These are phyloP conservation scores for Hirtodrosophila confusa DNA, from an alignment of 2,888 invertebrate species.

Conservation along the genomic window DNA sequence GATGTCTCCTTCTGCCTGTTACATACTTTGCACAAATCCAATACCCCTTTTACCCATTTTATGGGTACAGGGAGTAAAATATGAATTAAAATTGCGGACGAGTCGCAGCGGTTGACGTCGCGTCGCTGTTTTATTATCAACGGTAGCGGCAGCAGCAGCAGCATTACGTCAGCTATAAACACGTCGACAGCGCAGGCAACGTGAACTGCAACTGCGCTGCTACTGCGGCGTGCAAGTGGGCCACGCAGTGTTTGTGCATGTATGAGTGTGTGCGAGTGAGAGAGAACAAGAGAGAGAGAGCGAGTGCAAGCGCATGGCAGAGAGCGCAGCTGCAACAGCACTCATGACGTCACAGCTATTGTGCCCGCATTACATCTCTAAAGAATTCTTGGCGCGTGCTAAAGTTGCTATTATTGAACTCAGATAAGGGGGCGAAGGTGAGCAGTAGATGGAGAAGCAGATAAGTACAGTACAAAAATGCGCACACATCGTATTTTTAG, in stretches of 20 bases:
- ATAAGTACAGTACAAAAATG: neutral
- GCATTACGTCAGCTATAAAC: constrained; percentile 48
- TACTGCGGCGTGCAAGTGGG: constrained; percentile 48
- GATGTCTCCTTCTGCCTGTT: too few species aligned
- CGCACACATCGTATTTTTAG: constrained; percentile 34
- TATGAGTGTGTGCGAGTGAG: constrained; percentile 5
- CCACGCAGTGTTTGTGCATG: constrained; percentile 32
- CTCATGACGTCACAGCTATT: constrained; percentile 17
- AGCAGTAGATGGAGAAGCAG: neutral
- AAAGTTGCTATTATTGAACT: constrained; percentile 15
- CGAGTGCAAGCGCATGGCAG: neutral
- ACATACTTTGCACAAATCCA: too few species aligned
- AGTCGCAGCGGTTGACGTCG: constrained; percentile 14
- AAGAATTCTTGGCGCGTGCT: constrained; percentile 54
- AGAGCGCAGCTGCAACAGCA: constrained; percentile 47
- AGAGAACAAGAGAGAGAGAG: neutral
- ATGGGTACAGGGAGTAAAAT: too few species aligned
- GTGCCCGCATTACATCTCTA: constrained; percentile 8
- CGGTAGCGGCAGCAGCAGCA: constrained; percentile 3
- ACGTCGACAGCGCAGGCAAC: constrained; percentile 14
- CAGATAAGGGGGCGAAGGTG: constrained; percentile 12
- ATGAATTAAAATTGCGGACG: constrained; percentile 25
- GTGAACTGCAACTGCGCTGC: constrained; percentile 24
- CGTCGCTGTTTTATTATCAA: constrained; percentile 43
- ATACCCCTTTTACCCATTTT: too few species aligned